Evolutionary conservation across 2,113 vertebrate genomes (phyloP).

Genomic region (Prochilodus magdalenae): DNA sequence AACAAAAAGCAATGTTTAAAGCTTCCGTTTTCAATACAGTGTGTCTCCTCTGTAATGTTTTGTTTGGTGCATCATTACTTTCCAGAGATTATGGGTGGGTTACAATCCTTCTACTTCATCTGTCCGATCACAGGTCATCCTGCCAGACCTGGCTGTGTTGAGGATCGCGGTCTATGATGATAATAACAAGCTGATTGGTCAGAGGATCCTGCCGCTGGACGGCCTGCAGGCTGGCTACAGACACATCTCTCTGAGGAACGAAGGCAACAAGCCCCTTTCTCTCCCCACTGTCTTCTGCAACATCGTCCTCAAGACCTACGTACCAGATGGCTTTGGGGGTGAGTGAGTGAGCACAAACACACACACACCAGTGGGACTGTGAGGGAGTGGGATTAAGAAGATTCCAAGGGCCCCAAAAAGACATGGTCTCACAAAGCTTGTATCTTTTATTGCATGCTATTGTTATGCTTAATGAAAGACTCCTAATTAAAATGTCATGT

Average conservation of each 20-base stretch:
- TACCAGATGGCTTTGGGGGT: slow-evolving; percentile 98
- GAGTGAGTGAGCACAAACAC: slow-evolving; percentile 58
- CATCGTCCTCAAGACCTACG: slow-evolving; percentile 98
- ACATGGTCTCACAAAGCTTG: too few species aligned
- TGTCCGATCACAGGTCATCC: slow-evolving; percentile 84
- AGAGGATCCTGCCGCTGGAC: slow-evolving; percentile 94
- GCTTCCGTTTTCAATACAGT: too few species aligned
- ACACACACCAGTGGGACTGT: not conserved
- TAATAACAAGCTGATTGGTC: slow-evolving; percentile 96
- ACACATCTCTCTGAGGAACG: slow-evolving; percentile 97
- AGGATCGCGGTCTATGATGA: slow-evolving; percentile 97
- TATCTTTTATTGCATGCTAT: too few species aligned
- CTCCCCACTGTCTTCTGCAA: slow-evolving; percentile 98
- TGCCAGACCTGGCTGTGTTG: slow-evolving; percentile 95
- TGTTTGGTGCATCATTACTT: not conserved
- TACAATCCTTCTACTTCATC: not conserved
- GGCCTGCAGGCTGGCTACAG: slow-evolving; percentile 96
- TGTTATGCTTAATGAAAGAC: too few species aligned
- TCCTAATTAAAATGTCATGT: too few species aligned
- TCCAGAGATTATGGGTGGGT: not conserved
- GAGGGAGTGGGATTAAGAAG: too few species aligned
- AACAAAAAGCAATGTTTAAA: too few species aligned
- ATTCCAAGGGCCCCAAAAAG: too few species aligned
- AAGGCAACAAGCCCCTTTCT: slow-evolving; percentile 96
- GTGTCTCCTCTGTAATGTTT: too few species aligned